Evolutionary conservation across 2,888 invertebrate genomes (phyloP), one percentile per base, ranked within the genome.

Genomic region (Empis livida): DNA sequence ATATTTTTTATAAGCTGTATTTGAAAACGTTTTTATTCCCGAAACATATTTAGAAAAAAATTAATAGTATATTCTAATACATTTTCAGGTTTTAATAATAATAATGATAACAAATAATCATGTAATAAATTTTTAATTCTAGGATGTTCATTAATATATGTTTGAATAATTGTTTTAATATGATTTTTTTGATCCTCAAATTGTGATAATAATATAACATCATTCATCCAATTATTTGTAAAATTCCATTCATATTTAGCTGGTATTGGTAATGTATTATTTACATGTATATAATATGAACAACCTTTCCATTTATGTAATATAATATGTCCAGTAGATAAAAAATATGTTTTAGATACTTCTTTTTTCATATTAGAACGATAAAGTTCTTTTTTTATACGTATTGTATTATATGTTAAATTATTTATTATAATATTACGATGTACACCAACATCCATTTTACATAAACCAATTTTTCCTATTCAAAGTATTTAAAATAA

Each of bases 41-140:
- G 16, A 44, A 41, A 50, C 38, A 50, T 23, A 37, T 49, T 49
- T 20, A 44, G 30, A 46, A 53, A 53, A 42, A 49, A 51, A 11
- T 53, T 49, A 13, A 51, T 46, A 3, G 49, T 48, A 38, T 49
- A 51, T 5, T 48, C 49, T n/a, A 53, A 39, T 39, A 53, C 42
- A 38, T 48, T 41, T 9, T 44, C 30, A 5, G 53, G 51, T 31
- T 48, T 51, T n/a, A 41, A 32, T 16, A 48, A 42, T 23, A 53
- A 40, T 16, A 49, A 31, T 15, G 43, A 30, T 1, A 51, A 5
- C 39, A 52, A 16, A 45, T 47, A 53, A 48, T 54, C 51, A 14
- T 52, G 45, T 10, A 52, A 14, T 11, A 54, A 45, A 27, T 42
- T 39, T 23, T 46, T 44, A 13, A 51, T 46, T 39, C 49, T 42